Conservation (phyloP, 1,140 invertebrate genomes). For the Orchesella cincta region DNA sequence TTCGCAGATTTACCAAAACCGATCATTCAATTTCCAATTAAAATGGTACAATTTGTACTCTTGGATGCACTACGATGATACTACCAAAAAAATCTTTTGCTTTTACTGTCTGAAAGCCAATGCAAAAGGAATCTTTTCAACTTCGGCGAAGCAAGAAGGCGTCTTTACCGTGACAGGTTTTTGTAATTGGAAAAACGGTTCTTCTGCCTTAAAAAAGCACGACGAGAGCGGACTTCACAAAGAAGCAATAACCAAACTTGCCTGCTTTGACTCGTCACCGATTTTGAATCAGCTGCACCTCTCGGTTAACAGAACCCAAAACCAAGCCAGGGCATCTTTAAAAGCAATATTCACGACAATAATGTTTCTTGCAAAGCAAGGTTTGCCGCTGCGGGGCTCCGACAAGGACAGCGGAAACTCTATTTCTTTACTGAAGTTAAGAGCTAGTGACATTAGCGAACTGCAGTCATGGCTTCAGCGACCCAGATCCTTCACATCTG, state of each 20-base stretch:
- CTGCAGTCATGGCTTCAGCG: not conserved
- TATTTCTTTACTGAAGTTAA: not conserved
- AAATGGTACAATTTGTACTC: not conserved
- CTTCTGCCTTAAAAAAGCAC: not conserved
- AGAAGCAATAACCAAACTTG: not conserved
- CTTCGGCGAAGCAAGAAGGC: not conserved
- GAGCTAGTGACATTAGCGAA: not conserved
- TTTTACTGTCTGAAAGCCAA: not conserved
- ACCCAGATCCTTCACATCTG: not conserved
- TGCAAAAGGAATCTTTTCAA: not conserved
- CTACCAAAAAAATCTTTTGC: not conserved
- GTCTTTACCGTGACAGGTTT: not conserved
- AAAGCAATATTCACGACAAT: not conserved
- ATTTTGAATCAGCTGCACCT: not conserved
- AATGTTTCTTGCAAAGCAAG: not conserved
- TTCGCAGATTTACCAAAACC: no score
- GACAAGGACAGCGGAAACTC: not conserved
- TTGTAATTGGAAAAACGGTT: not conserved
- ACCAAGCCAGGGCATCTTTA: no score
- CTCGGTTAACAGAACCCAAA: not conserved
- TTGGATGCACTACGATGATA: not conserved
- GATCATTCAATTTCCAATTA: not conserved
- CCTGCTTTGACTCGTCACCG: not conserved
- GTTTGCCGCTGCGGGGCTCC: not conserved
- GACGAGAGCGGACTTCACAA: not conserved